Base-by-base conservation (phyloP, 2,113 vertebrate species). In the Trematomus loennbergii region DNA sequence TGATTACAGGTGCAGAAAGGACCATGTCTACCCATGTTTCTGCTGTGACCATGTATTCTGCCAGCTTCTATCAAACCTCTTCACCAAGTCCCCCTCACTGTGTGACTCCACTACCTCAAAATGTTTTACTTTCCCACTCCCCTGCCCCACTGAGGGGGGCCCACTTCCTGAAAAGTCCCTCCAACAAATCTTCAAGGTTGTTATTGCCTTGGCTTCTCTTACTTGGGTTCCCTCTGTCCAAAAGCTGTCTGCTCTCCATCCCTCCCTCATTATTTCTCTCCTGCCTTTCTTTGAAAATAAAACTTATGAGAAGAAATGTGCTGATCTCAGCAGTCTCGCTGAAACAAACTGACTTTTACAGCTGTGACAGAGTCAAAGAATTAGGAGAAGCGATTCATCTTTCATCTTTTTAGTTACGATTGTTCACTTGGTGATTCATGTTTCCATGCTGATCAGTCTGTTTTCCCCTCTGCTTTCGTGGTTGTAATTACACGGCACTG, bases 151-250 rank as follows among this genome's bases (percentile, higher is more conserved):
- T 9, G 33, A 25, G n/a, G 67, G 55, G 67, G 82, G 68, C 29
- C 18, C 60, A 66, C 74, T 83, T 89, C 72, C 82, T 84, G 73
- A 88, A 29, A 84, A 60, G 49, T 16, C 10, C 61, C 63, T 86
- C 73, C 68, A 75, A 62, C 25, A 69, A 53, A 67, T 58, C 58
- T 48, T 70, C 75, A 77, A 65, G 40, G 66, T 72, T 81, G 79
- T 67, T 83, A 45, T 59, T 83, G 76, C 65, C 58, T 66, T 83
- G 76, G 69, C 58, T 66, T 20, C 43, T 62, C 57, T 76, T 25
- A 9, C 60, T 70, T 46, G 25, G 33, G n/a, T 72, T 81, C 29
- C 48, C 16, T 79, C 33, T 0, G 12, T 66, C 72, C 70, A 82
- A 59, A 59, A 33, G 33, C 66, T 40, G n/a, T 33, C 55, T 62